Conservation (phyloP, 2,797 vertebrate species). For the Eulemur albifrons region DNA sequence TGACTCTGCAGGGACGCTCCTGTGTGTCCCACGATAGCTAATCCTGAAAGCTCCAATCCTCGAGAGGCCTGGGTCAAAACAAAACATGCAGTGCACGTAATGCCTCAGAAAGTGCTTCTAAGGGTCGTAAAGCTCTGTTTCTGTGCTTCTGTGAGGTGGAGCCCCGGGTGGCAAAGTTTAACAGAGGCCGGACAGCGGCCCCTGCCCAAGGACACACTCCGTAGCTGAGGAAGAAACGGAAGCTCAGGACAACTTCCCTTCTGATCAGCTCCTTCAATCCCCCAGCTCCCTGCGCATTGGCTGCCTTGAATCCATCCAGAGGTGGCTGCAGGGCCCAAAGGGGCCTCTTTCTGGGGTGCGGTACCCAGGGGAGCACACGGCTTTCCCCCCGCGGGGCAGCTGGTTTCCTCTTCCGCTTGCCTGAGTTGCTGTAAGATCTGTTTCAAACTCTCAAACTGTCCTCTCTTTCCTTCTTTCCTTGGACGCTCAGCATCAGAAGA, state of each 20-base stretch:
- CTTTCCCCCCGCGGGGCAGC: background rate
- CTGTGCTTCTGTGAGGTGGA: background rate
- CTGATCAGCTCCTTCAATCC: background rate
- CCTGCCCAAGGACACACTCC: background rate
- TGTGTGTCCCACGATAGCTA: background rate
- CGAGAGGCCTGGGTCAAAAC: background rate
- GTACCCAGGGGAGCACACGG: background rate
- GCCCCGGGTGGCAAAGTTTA: background rate
- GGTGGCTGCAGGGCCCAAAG: background rate
- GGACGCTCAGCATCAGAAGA: background rate
- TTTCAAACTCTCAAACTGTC: background rate
- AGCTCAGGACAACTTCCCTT: background rate
- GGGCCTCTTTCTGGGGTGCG: accelerated
- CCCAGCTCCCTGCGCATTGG: accelerated
- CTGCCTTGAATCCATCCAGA: accelerated
- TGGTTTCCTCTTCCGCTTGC: background rate
- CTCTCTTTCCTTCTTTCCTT: background rate
- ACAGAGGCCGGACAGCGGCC: accelerated
- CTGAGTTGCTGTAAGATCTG: background rate
- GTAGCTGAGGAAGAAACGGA: background rate
- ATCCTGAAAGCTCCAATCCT: background rate
- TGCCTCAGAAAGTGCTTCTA: accelerated
- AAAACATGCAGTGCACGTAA: background rate
- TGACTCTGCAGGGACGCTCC: background rate
- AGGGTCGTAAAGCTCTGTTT: background rate